Conservation (phyloP, 2,888 invertebrate genomes). For the Amiota mariae region DNA sequence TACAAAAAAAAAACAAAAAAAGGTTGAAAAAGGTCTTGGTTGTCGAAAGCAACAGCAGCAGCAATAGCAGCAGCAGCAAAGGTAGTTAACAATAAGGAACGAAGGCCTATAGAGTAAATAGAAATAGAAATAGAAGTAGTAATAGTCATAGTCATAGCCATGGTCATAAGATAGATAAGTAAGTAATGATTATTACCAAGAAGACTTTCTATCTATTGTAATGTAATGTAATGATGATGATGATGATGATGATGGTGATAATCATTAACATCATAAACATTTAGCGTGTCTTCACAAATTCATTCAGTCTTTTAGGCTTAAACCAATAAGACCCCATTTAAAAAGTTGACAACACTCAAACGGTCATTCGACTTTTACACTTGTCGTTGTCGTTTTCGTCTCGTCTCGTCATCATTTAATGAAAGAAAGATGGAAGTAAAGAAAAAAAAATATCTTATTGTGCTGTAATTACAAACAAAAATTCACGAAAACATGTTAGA, state of each 20-base stretch:
- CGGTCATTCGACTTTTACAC: background rate
- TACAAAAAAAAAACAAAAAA: background rate
- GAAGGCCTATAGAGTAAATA: background rate
- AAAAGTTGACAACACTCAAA: no score
- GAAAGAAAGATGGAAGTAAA: no score
- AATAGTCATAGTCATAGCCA: background rate
- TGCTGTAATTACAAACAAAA: no score
- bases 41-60: constrained; percentile 1
- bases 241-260: background rate
- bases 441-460: no score
- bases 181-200: constrained; percentile 5
- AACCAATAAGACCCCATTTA: no score
- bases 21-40: background rate
- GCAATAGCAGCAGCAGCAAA: background rate
- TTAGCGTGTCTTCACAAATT: background rate
- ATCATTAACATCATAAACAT: background rate
- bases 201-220: background rate
- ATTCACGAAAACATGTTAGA: no score
- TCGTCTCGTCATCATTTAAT: background rate
- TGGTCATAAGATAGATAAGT: background rate
- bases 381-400: no score
- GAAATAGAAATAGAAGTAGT: background rate
- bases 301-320: no score
- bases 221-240: no score
- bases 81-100: background rate